Percentiles rank a stretch among this genome's conserved stretches.
Conservation (phyloP, 2,113 vertebrate species). For the Plecotus auritus region DNA sequence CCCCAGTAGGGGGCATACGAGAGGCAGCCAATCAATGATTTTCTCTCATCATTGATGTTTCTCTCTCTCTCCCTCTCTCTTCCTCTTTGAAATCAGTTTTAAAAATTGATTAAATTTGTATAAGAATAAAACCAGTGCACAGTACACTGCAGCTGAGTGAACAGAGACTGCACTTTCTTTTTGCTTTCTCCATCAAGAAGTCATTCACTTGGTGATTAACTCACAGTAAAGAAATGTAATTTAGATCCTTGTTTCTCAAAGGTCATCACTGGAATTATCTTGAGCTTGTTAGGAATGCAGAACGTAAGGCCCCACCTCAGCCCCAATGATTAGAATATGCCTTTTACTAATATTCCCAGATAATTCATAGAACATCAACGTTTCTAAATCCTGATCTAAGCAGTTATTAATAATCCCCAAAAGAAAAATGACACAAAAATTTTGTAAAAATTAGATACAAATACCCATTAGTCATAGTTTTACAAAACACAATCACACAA, state of each 20-base stretch:
- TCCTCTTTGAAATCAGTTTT: too few species aligned
- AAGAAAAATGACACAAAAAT: neutral
- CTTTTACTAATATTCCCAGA: neutral
- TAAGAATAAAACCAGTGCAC: neutral
- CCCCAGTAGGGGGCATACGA: too few species aligned
- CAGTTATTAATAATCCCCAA: neutral
- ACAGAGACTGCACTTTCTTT: neutral
- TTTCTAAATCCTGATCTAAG: neutral
- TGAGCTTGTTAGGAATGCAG: neutral
- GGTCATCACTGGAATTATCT: neutral
- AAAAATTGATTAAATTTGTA: too few species aligned
- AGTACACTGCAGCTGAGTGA: neutral
- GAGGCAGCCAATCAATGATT: too few species aligned
- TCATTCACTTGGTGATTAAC: neutral
- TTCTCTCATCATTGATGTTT: too few species aligned
- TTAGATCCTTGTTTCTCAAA: constrained; percentile 5
- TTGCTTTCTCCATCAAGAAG: neutral
- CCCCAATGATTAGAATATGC: neutral
- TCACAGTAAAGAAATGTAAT: neutral
- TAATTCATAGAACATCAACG: neutral
- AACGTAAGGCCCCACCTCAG: neutral
- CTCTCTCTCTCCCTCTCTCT: too few species aligned
- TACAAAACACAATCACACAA: neutral
- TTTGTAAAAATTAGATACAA: constrained; percentile 15
- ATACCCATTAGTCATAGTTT: neutral